Conservation (phyloP, 2,888 invertebrate genomes). For the Melieria crassipennis region DNA sequence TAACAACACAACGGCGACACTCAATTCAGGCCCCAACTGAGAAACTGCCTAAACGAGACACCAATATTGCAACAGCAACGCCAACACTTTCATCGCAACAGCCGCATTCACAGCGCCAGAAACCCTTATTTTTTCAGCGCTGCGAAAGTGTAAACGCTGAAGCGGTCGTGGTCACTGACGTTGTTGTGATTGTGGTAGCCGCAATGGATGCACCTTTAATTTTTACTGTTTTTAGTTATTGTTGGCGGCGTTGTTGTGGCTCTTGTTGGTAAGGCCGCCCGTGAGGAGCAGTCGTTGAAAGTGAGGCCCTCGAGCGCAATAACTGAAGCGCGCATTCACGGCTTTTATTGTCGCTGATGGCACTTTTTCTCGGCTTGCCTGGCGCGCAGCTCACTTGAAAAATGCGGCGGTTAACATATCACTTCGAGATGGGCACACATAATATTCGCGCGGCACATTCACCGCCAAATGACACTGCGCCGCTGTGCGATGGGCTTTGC, state of each 20-base stretch:
- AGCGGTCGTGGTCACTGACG: conserved; percentile 8
- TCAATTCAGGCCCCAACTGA: background rate
- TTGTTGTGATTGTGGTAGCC: background rate
- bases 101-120: background rate
- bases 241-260: background rate
- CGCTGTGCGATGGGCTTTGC: no score
- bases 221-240: conserved; percentile 3
- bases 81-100: background rate
- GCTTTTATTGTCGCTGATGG: conserved; percentile 13
- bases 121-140: background rate
- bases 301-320: background rate
- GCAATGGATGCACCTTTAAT: background rate
- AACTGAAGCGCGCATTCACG: background rate
- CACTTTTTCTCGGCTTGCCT: conserved; percentile 9
- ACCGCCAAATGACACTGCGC: no score
- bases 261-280: background rate
- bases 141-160: background rate
- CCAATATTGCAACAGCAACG: background rate
- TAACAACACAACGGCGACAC: conserved; percentile 3
- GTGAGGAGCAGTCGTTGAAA: background rate
- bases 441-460: conserved; percentile 1
- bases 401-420: background rate
- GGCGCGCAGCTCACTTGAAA: background rate
- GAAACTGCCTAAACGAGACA: background rate
- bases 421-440: background rate